Base-by-base conservation (phyloP, 2,888 invertebrate species). In the Agrochola circellaris region DNA sequence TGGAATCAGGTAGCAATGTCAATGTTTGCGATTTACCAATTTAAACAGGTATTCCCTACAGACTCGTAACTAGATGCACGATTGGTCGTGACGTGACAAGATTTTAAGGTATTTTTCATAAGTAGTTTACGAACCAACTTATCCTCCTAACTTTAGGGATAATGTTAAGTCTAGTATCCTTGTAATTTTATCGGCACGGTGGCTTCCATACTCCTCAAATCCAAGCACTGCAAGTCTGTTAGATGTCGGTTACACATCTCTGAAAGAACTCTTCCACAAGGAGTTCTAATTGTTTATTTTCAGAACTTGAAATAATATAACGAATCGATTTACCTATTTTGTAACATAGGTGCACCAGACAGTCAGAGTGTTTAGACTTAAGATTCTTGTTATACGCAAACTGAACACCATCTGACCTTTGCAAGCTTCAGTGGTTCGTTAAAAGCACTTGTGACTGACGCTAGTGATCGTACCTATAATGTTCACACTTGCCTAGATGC, bases 381-480 rank as follows among this genome's bases (percentile, higher is more conserved):
- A 70, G 7, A 71, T 30, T n/a, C 58, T 34, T 65, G 42, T 65
- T 15, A 5, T 15, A 45, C 11, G 17, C 8, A 20, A 56, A 45
- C 13, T 54, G 20, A 61, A 30, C 56, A 26, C 45, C 45, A 48
- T 66, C n/a, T 81, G 81, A 81, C 62, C 67, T 81, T 73, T 62
- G 48, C 42, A 56, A 75, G 81, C 54, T 30, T 67, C 48, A 42
- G 30, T 58, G 73, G 42, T 54, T 79, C 11, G 48, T 51, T 73
- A 51, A 42, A 81, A 68, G 38, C 61, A 64, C 56, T 67, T 58
- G 38, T n/a, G 15, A 34, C 20, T 71, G 56, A 54, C 45, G 72
- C 81, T 62, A 73, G 34, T 62, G 66, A 67, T 38, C 66, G 45
- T 67, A n/a, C n/a, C n/a, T n/a, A 51, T 81, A 81, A 67, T 81